Percentiles rank a stretch among this genome's conserved stretches.
Conservation (phyloP, 1,140 invertebrate species). For the Drosophila melanogaster region Release_6_plus_ISO1_MT NT_033777.3:18070501-18071000, state of each 20-base stretch:
- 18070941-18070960: too few relatives aligned
- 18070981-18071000: too few relatives aligned
- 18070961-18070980: too few relatives aligned
- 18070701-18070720: conserved; percentile 81
- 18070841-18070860: conserved; percentile 7
- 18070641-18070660: conserved; percentile 31
- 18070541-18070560: conserved; percentile 27
- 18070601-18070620: too few relatives aligned
- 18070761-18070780: conserved; percentile 13
- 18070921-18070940: neutral
- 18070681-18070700: conserved; percentile 75
- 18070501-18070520: conserved; percentile 84
- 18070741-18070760: conserved; percentile 45
- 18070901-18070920: neutral
- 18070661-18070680: conserved; percentile 63
- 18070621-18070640: conserved; percentile 11
- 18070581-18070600: conserved; percentile 2
- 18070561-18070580: conserved; percentile 33
- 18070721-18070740: conserved; percentile 70
- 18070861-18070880: neutral
- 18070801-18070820: conserved; percentile 67
- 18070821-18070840: conserved; percentile 50
- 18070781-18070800: conserved; percentile 64
- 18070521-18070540: conserved; percentile 84
- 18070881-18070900: too few relatives aligned